Evolutionary conservation across 2,113 vertebrate species (phyloP), one percentile per base, ranked within the genome.

Genomic region (Polypterus bichir): DNA sequence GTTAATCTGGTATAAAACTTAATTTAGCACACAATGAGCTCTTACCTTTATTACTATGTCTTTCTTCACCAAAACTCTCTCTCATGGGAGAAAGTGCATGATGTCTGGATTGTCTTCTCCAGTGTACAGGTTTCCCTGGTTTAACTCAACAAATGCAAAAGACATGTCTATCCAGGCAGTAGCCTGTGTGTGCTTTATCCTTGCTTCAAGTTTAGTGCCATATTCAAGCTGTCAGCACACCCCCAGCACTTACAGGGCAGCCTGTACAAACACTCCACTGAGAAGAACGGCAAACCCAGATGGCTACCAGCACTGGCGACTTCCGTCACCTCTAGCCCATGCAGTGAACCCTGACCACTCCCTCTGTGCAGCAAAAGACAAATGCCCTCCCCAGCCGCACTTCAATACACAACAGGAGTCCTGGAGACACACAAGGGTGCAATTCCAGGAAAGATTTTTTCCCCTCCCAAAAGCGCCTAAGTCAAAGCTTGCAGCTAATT

Each of bases 281-380:
- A 65, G 66, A 70, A 66, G 71, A 73, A 49, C 66, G 64, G 55
- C 62, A 60, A 59, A 59, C 54, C 67, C 61, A 60, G 66, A 68
- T 68, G 69, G 59, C 49, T 58, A 59, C 55, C 69, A 70, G 66
- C 65, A 65, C 47, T 59, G 68, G 62, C 64, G 66, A 73, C 75
- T 77, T 70, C 73, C 70, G 68, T 5, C 71, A 70, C 77, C 75
- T 68, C 69, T 55, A 59, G 59, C 73, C 64, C 69, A 79, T 69
- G 77, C 83, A 85, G 62, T 83, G 70, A 76, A 54, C 60, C 71
- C 61, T 64, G 67, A 63, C 57, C 51, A 64, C 73, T 69, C 56
- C 63, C 62, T 62, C 60, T 62, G 49, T 56, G 64, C 53, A 10
- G 61, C 49, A 66, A 73, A 61, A 62, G 49, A 49, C 51, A 48